Percentiles rank a stretch among this genome's conserved stretches.
Evolutionary conservation across 1,140 invertebrate species (phyloP).

Genomic region (Acyrthosiphon pisum): DNA sequence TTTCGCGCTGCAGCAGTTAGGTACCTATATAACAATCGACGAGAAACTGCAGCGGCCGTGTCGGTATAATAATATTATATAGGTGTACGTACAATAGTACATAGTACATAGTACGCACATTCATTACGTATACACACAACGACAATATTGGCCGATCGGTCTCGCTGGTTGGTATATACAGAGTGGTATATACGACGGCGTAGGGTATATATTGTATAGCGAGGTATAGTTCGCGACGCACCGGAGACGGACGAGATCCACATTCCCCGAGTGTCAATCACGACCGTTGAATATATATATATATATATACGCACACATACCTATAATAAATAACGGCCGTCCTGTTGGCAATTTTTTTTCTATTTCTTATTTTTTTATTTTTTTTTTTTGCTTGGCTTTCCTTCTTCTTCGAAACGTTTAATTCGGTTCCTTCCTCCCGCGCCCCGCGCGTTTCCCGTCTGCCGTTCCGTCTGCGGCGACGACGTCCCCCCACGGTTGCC

Average conservation of each 20-base stretch:
- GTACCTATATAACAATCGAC: neutral
- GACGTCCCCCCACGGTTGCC: neutral
- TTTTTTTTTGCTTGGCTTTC: neutral
- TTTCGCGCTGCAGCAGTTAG: neutral
- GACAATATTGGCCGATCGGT: slow-evolving; percentile 53
- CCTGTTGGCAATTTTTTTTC: slow-evolving; percentile 33
- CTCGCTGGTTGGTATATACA: neutral
- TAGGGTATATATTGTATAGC: neutral
- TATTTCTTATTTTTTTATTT: neutral
- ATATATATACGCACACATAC: neutral
- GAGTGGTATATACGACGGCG: too few relatives aligned
- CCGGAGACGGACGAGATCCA: slow-evolving; percentile 52
- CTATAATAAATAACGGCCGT: slow-evolving; percentile 54
- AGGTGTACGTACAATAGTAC: neutral
- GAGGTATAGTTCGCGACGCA: slow-evolving; percentile 12
- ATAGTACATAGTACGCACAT: neutral
- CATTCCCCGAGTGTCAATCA: slow-evolving; percentile 57
- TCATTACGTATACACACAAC: neutral
- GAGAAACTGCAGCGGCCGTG: neutral
- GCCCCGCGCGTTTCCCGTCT: slow-evolving; percentile 12
- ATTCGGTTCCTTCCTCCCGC: slow-evolving; percentile 43
- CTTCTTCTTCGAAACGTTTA: slow-evolving; percentile 56
- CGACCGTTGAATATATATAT: neutral
- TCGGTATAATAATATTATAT: neutral
- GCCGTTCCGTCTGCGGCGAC: neutral